Percentiles rank a stretch among this genome's conserved stretches.
These are phyloP conservation scores for Empidonax traillii DNA, from an alignment of 2,113 vertebrate species.

Conservation along the genomic window DNA sequence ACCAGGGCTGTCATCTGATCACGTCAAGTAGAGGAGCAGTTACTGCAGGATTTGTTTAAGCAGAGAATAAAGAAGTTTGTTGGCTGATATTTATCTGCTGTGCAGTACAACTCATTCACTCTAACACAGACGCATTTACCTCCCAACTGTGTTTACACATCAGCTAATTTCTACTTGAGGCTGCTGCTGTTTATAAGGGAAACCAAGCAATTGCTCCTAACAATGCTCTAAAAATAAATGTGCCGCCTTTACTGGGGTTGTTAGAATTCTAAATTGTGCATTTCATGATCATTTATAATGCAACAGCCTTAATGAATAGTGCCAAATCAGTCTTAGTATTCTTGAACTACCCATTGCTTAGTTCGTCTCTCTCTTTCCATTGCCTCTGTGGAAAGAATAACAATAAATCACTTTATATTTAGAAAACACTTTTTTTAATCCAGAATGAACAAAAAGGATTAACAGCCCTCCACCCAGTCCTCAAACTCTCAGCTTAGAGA, in stretches of 20 bases:
- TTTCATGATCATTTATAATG: conserved; percentile 30
- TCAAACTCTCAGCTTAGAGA: not conserved
- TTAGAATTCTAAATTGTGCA: conserved; percentile 49
- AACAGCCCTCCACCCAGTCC: not conserved
- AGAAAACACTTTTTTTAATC: not conserved
- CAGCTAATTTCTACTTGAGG: conserved; percentile 26
- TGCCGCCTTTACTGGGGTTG: not conserved
- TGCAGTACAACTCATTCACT: not conserved
- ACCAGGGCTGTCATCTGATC: not conserved
- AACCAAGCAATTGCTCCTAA: conserved; percentile 33
- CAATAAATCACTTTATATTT: conserved; percentile 8
- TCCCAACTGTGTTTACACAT: conserved; percentile 56
- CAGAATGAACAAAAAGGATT: not conserved
- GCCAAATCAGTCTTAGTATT: conserved; percentile 15
- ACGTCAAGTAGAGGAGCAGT: not conserved
- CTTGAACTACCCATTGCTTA: not conserved
- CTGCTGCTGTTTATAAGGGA: not conserved
- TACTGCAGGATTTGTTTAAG: not conserved
- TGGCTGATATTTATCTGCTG: not conserved
- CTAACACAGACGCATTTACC: not conserved
- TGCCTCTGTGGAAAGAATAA: not conserved
- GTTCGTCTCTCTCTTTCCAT: not conserved
- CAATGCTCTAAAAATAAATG: conserved; percentile 63
- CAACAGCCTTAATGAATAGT: conserved; percentile 12
- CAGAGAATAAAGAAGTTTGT: not conserved